phyloP scores from a whole-genome alignment of 2,113 vertebrate species.

The Seriola aureovittata region DNA sequence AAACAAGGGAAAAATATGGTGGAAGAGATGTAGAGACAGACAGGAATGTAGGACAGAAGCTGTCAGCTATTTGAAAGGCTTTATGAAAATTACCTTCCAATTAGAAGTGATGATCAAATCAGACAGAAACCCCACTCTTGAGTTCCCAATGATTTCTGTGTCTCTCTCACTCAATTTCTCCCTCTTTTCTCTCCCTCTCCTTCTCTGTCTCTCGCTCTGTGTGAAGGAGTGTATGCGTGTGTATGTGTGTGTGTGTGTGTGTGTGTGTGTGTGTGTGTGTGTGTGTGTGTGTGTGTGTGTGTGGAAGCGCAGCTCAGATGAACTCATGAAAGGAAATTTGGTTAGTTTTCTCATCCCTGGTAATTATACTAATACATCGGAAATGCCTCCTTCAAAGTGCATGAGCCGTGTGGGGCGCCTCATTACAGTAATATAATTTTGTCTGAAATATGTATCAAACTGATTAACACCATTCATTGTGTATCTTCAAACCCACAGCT shows the following conservation, averaged over 20 bases:
- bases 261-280: slow-evolving; percentile 6
- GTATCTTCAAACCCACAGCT: slow-evolving; percentile 78
- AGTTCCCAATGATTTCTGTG: slow-evolving; percentile 87
- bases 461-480: slow-evolving; percentile 89
- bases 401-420: slow-evolving; percentile 92
- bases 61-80: slow-evolving; percentile 94
- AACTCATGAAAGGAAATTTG: slow-evolving; percentile 95
- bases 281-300: slow-evolving; percentile 16
- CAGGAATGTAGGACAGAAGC: slow-evolving; percentile 87
- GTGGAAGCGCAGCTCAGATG: slow-evolving; percentile 88
- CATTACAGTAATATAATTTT: slow-evolving; percentile 94
- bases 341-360: slow-evolving; percentile 95
- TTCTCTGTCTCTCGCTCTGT: neutral
- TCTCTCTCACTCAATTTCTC: slow-evolving; percentile 16
- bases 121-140: slow-evolving; percentile 89
- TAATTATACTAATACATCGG: slow-evolving; percentile 96
- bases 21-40: slow-evolving; percentile 65
- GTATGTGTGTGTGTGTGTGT: slow-evolving; percentile 2
- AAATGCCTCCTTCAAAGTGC: slow-evolving; percentile 95
- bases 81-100: slow-evolving; percentile 97
- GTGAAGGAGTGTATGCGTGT: neutral
- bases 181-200: slow-evolving; percentile 4
- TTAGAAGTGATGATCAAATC: slow-evolving; percentile 97
- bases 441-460: slow-evolving; percentile 93
- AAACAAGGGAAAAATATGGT: slow-evolving; percentile 31